Percentiles rank a stretch among this genome's conserved stretches.
These are phyloP conservation scores for Gymnosoma rotundatum DNA, from an alignment of 2,888 invertebrate species.

Conservation along the genomic window DNA sequence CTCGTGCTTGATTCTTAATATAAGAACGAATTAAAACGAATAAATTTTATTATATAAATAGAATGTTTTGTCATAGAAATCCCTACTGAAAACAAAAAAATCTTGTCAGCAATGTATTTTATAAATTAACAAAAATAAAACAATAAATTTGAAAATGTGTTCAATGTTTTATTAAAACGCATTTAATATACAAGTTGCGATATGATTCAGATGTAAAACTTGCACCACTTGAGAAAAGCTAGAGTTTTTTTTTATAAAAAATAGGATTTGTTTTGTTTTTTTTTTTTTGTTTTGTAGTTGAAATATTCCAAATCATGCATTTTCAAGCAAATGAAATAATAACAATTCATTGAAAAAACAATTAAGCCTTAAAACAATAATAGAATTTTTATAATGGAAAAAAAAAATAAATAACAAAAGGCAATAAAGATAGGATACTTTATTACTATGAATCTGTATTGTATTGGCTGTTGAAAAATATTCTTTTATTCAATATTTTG, in stretches of 20 bases:
- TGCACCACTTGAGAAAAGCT: not conserved
- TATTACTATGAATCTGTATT: not conserved
- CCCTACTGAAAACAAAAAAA: no score
- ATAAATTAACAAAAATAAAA: no score
- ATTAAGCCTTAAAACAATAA: slow-evolving; percentile 51
- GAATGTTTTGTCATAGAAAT: no score
- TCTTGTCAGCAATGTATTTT: no score
- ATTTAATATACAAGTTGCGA: slow-evolving; percentile 1
- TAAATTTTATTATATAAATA: no score
- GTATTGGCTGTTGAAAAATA: slow-evolving; percentile 1
- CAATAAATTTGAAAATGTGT: not conserved
- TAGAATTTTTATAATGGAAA: slow-evolving; percentile 18
- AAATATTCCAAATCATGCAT: slow-evolving; percentile 16
- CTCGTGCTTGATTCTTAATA: slow-evolving; percentile 6
- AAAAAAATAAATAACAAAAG: slow-evolving; percentile 12
- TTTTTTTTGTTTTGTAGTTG: not conserved
- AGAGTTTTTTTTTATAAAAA: not conserved
- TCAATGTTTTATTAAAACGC: slow-evolving; percentile 3
- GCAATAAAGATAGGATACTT: slow-evolving; percentile 13
- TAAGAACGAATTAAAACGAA: not conserved
- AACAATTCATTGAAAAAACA: slow-evolving; percentile 55
- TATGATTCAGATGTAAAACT: slow-evolving; percentile 28
- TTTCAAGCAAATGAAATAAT: slow-evolving; percentile 13
- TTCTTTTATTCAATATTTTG: no score
- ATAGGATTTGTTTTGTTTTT: slow-evolving; percentile 16